Percentiles rank a stretch among this genome's conserved stretches.
Conservation (phyloP, 2,113 vertebrate species). For the Todiramphus saurophagus region DNA sequence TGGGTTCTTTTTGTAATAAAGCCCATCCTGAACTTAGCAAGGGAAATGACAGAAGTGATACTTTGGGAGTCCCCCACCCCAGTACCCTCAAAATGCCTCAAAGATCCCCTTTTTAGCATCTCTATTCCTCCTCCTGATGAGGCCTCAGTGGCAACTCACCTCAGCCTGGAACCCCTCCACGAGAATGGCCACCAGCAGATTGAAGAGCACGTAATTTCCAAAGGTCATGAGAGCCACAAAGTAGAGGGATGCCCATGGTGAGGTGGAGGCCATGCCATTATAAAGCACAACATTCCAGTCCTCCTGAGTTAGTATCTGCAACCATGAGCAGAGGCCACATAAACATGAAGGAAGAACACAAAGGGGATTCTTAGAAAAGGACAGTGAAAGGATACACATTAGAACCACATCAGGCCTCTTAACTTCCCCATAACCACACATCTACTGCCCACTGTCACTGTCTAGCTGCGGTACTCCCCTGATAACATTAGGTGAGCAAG, state of each 20-base stretch:
- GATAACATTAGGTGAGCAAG: background rate
- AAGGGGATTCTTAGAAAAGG: background rate
- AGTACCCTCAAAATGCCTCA: background rate
- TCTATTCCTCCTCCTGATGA: background rate
- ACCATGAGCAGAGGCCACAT: background rate
- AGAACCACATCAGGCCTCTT: background rate
- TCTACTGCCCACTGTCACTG: background rate
- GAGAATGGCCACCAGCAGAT: constrained; percentile 93
- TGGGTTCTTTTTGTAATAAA: background rate
- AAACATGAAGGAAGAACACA: background rate
- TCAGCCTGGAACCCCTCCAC: constrained; percentile 98
- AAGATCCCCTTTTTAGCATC: background rate
- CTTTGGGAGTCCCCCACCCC: background rate
- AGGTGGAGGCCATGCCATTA: constrained; percentile 94
- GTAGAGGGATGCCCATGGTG: constrained; percentile 92
- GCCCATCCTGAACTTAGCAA: background rate
- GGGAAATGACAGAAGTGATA: background rate
- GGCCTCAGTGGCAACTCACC: constrained; percentile 69
- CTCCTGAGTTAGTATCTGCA: constrained; percentile 94
- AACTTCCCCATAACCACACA: background rate
- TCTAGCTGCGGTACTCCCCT: background rate
- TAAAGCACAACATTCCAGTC: constrained; percentile 97
- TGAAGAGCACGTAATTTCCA: constrained; percentile 96
- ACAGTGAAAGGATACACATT: background rate
- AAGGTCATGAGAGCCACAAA: constrained; percentile 98